Conservation (phyloP, 2,888 invertebrate species). For the Limnephilus rhombicus region DNA sequence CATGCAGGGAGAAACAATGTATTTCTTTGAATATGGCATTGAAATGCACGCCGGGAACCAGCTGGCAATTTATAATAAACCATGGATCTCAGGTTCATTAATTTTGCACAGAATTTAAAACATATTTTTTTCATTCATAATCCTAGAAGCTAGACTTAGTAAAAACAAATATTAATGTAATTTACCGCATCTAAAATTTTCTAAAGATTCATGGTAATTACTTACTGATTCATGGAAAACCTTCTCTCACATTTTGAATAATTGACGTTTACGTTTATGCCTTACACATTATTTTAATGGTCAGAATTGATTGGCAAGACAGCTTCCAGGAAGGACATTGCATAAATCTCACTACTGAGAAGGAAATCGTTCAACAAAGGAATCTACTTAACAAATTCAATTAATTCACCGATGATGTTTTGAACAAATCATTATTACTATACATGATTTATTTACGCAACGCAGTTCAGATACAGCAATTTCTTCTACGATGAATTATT, state of each 20-base stretch:
- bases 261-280: neutral
- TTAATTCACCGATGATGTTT: too few relatives aligned
- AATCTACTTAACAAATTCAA: too few relatives aligned
- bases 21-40: too few relatives aligned
- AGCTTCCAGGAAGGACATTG: neutral
- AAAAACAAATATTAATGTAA: too few relatives aligned
- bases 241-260: neutral
- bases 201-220: too few relatives aligned
- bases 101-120: too few relatives aligned
- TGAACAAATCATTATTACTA: neutral
- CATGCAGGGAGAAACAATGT: too few relatives aligned
- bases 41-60: too few relatives aligned
- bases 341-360: neutral
- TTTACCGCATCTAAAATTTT: too few relatives aligned
- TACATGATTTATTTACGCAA: neutral
- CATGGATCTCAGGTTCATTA: too few relatives aligned
- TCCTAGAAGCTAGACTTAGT: neutral
- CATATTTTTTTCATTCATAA: neutral
- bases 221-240: neutral
- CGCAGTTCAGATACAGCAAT: neutral
- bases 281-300: neutral
- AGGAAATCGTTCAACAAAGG: neutral
- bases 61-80: too few relatives aligned
- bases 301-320: neutral
- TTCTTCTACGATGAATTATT: neutral